Conservation (phyloP, 2,113 vertebrate genomes). For the Antechinus flavipes region DNA sequence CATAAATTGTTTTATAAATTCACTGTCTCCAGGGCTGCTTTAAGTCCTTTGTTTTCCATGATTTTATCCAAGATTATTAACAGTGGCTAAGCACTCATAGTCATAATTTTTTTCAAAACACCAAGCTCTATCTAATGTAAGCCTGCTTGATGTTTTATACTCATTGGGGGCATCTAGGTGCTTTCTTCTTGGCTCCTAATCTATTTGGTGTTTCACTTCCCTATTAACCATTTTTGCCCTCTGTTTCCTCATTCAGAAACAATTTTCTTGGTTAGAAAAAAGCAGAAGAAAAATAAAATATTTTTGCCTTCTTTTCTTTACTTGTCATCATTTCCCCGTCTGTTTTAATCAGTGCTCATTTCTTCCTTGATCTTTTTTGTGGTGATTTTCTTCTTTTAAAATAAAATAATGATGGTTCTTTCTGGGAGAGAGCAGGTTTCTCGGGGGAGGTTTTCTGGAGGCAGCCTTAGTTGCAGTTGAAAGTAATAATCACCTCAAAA, state of each 20-base stretch:
- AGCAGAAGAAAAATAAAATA: neutral
- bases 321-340: neutral
- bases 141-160: neutral
- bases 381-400: too few species aligned
- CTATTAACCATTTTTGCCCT: neutral
- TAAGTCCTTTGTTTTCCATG: neutral
- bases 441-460: too few species aligned
- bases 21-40: neutral
- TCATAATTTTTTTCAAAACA: neutral
- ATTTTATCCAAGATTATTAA: neutral
- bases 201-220: neutral
- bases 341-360: neutral
- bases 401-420: too few species aligned
- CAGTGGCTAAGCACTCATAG: neutral
- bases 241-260: neutral
- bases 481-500: too few species aligned
- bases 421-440: too few species aligned
- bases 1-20: neutral
- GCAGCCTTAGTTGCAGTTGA: too few species aligned
- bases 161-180: neutral
- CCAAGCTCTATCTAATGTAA: neutral
- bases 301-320: neutral
- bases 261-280: neutral
- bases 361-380: neutral
- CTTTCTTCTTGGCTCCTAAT: neutral